A percentile compares a stretch with the other conserved stretches of the same genome.
phyloP scores from a whole-genome alignment of 2,797 vertebrate species.

The Semotilus atromaculatus region DNA sequence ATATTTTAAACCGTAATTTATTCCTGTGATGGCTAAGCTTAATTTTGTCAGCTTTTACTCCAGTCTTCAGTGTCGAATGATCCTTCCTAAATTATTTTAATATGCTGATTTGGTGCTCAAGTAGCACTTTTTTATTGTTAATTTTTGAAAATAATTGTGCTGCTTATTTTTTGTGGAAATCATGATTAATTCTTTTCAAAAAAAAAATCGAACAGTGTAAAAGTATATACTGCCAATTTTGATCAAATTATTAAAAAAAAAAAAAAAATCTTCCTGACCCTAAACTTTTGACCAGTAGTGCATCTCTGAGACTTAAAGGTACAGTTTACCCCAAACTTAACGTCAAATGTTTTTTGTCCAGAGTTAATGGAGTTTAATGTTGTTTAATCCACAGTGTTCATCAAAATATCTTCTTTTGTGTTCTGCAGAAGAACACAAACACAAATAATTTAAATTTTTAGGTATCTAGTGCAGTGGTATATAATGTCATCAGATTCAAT shows the following conservation, averaged over 20 bases:
- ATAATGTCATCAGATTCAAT: slow-evolving; percentile 63
- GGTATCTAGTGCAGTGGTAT: slow-evolving; percentile 53
- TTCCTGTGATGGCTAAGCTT: not conserved
- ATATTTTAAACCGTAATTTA: not conserved
- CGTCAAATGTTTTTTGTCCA: not conserved
- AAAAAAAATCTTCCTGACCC: too few relatives aligned
- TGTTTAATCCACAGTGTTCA: not conserved
- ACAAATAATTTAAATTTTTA: not conserved
- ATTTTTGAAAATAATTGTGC: not conserved
- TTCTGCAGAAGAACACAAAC: not conserved
- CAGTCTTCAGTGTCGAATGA: not conserved
- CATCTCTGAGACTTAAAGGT: too few relatives aligned
- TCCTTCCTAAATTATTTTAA: not conserved
- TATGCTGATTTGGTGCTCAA: not conserved
- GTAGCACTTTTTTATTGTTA: not conserved
- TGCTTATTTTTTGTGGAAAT: not conserved
- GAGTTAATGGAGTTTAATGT: not conserved
- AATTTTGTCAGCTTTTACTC: not conserved
- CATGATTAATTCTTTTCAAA: not conserved
- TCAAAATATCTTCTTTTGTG: not conserved
- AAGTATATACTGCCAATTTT: not conserved
- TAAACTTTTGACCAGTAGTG: too few relatives aligned
- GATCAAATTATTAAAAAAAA: not conserved
- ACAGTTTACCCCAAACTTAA: not conserved
- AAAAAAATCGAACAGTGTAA: not conserved